These are phyloP conservation scores for Boleophthalmus pectinirostris DNA, from an alignment of 2,113 vertebrate genomes.

Conservation along the genomic window DNA sequence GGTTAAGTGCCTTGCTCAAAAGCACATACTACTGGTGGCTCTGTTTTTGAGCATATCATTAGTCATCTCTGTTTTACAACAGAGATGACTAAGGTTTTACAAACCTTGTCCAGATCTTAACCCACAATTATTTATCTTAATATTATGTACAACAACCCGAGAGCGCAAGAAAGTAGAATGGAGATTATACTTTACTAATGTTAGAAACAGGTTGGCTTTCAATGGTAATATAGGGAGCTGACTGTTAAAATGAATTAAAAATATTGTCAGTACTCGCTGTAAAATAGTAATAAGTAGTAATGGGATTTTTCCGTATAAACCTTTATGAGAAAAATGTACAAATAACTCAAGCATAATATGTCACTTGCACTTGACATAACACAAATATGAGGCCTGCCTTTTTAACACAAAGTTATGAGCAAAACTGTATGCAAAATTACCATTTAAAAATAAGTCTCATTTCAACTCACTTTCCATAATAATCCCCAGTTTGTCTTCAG, in stretches of 20 bases:
- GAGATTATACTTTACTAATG: too few species aligned
- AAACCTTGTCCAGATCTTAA: background rate
- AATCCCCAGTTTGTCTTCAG: constrained; percentile 13
- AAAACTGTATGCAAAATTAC: constrained; percentile 5
- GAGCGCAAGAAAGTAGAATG: too few species aligned
- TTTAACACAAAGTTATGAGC: constrained; percentile 18
- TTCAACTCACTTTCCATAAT: background rate
- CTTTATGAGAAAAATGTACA: background rate
- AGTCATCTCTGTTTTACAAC: constrained; percentile 17
- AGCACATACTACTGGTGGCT: constrained; percentile 20
- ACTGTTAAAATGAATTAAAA: too few species aligned
- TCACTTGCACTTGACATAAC: background rate
- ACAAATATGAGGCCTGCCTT: background rate
- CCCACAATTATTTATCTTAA: background rate
- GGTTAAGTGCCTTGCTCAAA: constrained; percentile 55
- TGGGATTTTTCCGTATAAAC: too few species aligned
- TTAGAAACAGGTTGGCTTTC: too few species aligned
- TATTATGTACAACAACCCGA: background rate
- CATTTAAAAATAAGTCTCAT: background rate
- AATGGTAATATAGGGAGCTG: too few species aligned
- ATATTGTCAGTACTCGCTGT: too few species aligned
- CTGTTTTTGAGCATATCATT: constrained; percentile 32
- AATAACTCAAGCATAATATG: background rate
- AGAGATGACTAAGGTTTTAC: background rate
- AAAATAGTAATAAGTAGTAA: too few species aligned